Percentiles rank a stretch among this genome's conserved stretches.
Conservation (phyloP, 2,797 vertebrate species). For the Numenius phaeopus region DNA sequence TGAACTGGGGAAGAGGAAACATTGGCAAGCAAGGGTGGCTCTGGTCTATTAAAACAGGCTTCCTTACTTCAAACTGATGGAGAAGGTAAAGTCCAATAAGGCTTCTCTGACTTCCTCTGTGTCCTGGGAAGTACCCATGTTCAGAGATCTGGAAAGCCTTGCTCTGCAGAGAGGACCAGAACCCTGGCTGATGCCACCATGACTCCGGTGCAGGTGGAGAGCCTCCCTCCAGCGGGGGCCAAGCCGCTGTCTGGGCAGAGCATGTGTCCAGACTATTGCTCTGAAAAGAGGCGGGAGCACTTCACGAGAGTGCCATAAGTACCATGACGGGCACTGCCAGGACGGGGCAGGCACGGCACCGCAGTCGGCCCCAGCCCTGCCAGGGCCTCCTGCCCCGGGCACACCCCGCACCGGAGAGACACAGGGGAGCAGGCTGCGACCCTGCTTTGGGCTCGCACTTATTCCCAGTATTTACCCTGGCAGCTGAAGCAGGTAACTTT, state of each 20-base stretch:
- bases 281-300: neutral
- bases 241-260: neutral
- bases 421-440: neutral
- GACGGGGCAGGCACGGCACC: neutral
- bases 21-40: neutral
- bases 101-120: neutral
- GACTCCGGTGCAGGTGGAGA: accelerated
- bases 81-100: neutral
- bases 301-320: accelerated
- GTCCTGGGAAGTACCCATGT: neutral
- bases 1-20: neutral
- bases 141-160: neutral
- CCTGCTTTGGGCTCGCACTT: neutral
- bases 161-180: neutral
- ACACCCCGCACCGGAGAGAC: accelerated
- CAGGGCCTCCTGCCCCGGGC: neutral
- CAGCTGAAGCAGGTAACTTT: neutral
- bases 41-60: accelerated
- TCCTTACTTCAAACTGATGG: neutral
- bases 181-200: neutral
- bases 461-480: neutral
- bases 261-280: accelerated
- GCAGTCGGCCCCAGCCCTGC: neutral
- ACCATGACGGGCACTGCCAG: accelerated
- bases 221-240: neutral